These are phyloP conservation scores for Zoanthus sociatus DNA, from an alignment of 92 coral and sea anemone genomes.

Conservation along the genomic window DNA sequence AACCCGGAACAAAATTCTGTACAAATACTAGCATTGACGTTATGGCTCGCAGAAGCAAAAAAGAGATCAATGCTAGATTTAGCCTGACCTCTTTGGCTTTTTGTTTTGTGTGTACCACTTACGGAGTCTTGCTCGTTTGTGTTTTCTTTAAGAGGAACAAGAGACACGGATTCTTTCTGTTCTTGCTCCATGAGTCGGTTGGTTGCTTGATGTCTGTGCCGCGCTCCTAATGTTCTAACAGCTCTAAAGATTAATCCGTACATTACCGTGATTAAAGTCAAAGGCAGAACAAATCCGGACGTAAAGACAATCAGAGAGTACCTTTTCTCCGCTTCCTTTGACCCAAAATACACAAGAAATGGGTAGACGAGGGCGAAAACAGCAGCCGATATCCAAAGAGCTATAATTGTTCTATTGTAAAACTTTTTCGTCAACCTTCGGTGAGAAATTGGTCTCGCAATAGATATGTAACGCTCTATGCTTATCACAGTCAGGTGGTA, in stretches of 20 bases:
- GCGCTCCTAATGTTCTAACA: constrained; percentile 2
- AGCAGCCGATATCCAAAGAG: constrained; percentile 21
- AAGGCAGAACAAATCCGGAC: constrained; percentile 18
- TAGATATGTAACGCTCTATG: constrained; percentile 28
- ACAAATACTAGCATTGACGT: not conserved
- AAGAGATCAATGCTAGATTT: too few species aligned
- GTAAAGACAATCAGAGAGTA: constrained; percentile 27
- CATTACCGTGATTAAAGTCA: constrained; percentile 29
- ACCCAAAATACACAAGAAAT: constrained; percentile 28
- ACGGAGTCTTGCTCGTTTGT: not conserved
- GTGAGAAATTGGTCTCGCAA: constrained; percentile 16
- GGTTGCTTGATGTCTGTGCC: not conserved
- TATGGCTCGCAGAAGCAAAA: not conserved
- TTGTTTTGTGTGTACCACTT: too few species aligned
- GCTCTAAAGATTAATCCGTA: constrained; percentile 30
- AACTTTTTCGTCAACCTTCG: constrained; percentile 37
- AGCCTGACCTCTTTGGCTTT: not conserved
- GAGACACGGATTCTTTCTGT: not conserved
- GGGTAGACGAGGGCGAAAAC: constrained; percentile 21
- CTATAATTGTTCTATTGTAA: constrained; percentile 29
- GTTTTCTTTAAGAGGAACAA: not conserved
- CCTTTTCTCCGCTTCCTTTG: constrained; percentile 18
- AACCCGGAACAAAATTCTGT: not conserved
- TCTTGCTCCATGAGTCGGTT: not conserved
- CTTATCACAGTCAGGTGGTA: constrained; percentile 37